Evolutionary conservation across 2,888 invertebrate species (phyloP), one percentile per base, ranked within the genome.

Genomic region (Lasioglossum calceatum): DNA sequence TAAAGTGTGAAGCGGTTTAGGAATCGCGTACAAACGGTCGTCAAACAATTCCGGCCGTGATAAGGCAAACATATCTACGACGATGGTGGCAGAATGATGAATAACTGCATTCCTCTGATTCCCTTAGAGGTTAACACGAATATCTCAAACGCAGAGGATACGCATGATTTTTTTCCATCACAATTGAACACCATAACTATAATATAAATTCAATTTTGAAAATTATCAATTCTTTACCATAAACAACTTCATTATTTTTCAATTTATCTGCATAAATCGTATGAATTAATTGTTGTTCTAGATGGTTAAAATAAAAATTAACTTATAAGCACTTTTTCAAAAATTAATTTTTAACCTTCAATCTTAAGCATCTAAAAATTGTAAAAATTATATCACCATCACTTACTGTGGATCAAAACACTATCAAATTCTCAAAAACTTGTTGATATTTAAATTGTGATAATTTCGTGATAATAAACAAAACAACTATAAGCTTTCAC

Each of bases 21-120:
- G 44, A 70, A 32, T 39, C 77, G 42, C 42, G n/a, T 73, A 54
- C 23, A 81, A 83, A 83, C 77, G 72, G 32, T 64, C 39, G 14
- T 73, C 71, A 82, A 82, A 87, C 61, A 77, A 44, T 79, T 77
- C 10, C 39, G 44, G 5, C n/a, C 27, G 64, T 36, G 72, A 71
- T 78, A 61, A 75, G 71, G 71, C 47, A 61, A 70, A 42, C 14
- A 32, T 58, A 47, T 12, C 16, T 23, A 36, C 67, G 36, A 47
- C 42, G 44, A 47, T 16, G 1, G 1, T 23, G 67, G 42, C 54
- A 70, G 80, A 81, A 81, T 76, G 54, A 81, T 36, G 36, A 70
- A 75, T 70, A 70, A 47, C 23, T 32, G 47, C 16, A 73, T 8
- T 39, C 19, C 8, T 19, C 47, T 27, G 47, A 44, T 44, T 64